These are phyloP conservation scores for Gibbula magus DNA, from an alignment of 2,888 invertebrate genomes.

Conservation along the genomic window DNA sequence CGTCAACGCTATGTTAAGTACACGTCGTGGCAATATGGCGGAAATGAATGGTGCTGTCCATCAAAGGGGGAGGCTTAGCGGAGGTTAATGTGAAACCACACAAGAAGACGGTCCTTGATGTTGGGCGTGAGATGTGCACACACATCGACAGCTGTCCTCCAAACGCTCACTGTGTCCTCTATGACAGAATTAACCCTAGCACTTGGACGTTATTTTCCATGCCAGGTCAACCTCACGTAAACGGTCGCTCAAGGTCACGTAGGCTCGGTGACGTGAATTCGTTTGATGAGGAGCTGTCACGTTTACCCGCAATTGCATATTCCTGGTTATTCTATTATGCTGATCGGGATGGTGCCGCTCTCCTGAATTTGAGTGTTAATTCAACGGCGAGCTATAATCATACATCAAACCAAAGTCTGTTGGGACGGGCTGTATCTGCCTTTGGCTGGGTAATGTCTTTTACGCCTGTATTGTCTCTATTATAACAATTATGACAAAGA, in stretches of 20 bases:
- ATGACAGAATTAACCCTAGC: slow-evolving; percentile 6
- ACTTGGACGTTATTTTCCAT: neutral
- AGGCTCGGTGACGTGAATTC: neutral
- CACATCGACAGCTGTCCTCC: neutral
- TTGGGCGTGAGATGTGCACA: neutral
- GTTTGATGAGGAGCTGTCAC: neutral
- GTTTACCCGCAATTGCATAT: slow-evolving; percentile 3
- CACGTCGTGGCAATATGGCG: too few species aligned
- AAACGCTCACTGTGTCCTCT: neutral
- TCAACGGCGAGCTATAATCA: neutral
- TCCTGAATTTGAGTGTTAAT: neutral
- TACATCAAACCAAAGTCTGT: neutral
- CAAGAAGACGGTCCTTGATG: neutral
- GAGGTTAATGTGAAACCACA: neutral
- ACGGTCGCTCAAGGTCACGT: neutral
- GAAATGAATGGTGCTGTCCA: too few species aligned
- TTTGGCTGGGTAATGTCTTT: slow-evolving; percentile 2
- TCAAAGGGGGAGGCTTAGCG: too few species aligned
- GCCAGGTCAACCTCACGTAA: slow-evolving; percentile 14
- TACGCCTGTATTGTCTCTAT: slow-evolving; percentile 13
- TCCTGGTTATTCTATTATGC: neutral
- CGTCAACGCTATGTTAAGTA: too few species aligned
- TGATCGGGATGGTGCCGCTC: neutral
- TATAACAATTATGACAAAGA: slow-evolving; percentile 23
- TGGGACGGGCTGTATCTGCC: neutral